Evolutionary conservation across 64 coral and sea anemone genomes (phyloP), one percentile per base, ranked within the genome.

Genomic region (Stichodactyla mertensii): DNA sequence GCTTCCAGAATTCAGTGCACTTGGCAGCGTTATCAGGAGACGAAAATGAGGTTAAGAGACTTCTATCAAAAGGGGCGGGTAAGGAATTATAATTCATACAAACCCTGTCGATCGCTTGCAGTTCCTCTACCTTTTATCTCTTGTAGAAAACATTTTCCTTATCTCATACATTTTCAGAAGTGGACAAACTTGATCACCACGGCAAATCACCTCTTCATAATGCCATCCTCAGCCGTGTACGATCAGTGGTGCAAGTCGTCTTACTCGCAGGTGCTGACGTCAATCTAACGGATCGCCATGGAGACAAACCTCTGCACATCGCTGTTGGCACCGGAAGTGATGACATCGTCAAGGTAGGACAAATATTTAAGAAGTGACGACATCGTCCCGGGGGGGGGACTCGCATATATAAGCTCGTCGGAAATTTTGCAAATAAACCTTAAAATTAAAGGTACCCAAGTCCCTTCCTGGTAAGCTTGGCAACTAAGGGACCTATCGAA

Each of bases 301-400:
- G 86, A 57, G 90, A 92, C 67, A 61, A 78, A 51, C 86, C 90
- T 6, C 78, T 92, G 36, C 90, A 92, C 45, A 92, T 80, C 27
- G 90, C 86, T 7, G 90, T 84, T 55, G 79, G 90, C 2, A 55
- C 77, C 15, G 86, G 90, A 19, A 57, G 70, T 9, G 85, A 87
- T 23, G 82, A 87, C 4, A 74, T 92, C 57, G 60, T 92, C 52
- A 55, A 64, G 55, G 90, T 87, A 83, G 2, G 0, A 74, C 26
- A 74, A 10, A 5, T 13, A 74, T 4, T 31, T 31, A 31, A 31
- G 28, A 31, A 31, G 28, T 31, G 28, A 31, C 28, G 28, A 31
- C 28, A 31, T 31, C 28, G 28, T 31, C 28, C 1, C 28, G 28
- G 0, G 28, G 28, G 28, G 28, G 28, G 28, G 28, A 31, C 28